Percentiles rank a stretch among this genome's conserved stretches.
phyloP scores from a whole-genome alignment of 37 sponge, comb jelly and placozoan genomes.

The Corticium candelabrum region DNA sequence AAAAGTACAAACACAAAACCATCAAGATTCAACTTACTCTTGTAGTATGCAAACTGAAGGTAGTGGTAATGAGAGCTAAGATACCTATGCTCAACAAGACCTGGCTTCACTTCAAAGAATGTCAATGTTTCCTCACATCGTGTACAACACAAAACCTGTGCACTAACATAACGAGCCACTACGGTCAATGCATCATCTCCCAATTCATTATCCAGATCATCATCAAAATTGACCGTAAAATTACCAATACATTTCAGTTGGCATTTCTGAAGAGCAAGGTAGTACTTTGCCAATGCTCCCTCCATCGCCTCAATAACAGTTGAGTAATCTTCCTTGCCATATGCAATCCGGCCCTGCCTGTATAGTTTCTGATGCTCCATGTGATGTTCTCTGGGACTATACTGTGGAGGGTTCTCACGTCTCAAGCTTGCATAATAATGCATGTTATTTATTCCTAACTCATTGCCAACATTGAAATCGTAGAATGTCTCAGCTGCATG shows the following conservation, averaged over 20 bases:
- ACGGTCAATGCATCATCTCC: background rate
- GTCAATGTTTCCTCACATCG: background rate
- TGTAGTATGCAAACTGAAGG: conserved; percentile 59
- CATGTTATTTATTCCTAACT: background rate
- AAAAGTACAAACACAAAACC: no score
- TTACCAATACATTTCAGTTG: background rate
- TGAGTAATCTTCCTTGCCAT: background rate
- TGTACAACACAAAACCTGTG: background rate
- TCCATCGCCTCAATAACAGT: conserved; percentile 36
- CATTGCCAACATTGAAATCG: background rate
- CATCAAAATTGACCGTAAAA: background rate
- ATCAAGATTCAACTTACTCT: background rate
- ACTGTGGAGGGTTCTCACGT: background rate
- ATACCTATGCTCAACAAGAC: background rate
- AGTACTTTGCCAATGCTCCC: conserved; percentile 32
- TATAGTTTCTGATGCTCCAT: background rate
- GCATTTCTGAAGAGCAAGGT: background rate
- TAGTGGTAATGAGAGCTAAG: conserved; percentile 29
- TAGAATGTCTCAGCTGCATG: background rate
- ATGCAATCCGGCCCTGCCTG: background rate
- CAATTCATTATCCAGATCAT: background rate
- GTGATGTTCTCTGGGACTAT: background rate
- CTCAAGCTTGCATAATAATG: background rate
- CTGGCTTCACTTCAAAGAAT: background rate
- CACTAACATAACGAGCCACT: background rate